A percentile compares a stretch with the other conserved stretches of the same genome.
phyloP scores from a whole-genome alignment of 2,113 vertebrate species.

The Aegotheles bennettii region DNA sequence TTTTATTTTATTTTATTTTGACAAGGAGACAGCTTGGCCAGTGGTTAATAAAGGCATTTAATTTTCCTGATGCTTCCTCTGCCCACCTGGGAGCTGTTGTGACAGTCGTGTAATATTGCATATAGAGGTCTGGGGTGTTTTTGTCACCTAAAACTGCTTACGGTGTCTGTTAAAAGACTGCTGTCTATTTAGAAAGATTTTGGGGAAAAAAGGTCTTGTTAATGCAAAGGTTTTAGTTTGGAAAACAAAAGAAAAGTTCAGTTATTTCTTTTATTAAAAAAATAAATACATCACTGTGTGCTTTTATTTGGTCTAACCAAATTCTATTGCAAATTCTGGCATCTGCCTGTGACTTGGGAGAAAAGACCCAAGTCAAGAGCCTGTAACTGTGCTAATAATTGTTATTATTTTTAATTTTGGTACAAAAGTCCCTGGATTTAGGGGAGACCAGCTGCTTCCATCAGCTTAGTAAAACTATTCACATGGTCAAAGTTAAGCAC shows the following conservation, averaged over 20 bases:
- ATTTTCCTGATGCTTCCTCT: background rate
- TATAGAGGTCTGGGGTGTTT: background rate
- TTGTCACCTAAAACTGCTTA: background rate
- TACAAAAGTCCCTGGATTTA: background rate
- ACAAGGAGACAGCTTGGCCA: background rate
- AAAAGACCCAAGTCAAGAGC: background rate
- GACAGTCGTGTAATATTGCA: background rate
- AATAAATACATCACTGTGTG: background rate
- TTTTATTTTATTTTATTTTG: background rate
- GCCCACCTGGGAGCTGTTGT: background rate
- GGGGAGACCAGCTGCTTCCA: background rate
- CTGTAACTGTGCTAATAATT: background rate
- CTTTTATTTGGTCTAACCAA: background rate
- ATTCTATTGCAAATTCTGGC: background rate
- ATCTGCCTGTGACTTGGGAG: background rate
- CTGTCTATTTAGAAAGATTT: background rate
- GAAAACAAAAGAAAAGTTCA: background rate
- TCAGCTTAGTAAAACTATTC: background rate
- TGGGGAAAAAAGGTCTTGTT: background rate
- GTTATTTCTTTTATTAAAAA: background rate
- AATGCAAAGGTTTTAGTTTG: background rate
- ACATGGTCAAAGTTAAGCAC: background rate
- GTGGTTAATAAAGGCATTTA: background rate
- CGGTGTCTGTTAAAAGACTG: background rate
- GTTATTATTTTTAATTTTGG: constrained; percentile 17